Conservation (phyloP, 2,797 vertebrate genomes). For the Gymnoscopelus microlampas region DNA sequence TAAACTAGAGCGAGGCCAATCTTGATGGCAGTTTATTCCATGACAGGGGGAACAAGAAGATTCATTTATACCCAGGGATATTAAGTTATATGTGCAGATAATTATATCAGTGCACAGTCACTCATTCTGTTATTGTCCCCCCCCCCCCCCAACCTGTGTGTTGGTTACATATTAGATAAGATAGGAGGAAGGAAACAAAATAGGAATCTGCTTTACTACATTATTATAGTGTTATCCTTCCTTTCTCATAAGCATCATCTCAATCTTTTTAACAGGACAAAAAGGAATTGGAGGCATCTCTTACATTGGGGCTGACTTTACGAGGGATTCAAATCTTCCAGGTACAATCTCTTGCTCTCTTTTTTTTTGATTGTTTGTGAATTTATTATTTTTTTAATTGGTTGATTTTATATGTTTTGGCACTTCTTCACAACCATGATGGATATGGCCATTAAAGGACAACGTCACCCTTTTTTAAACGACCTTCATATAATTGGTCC, state of each 20-base stretch:
- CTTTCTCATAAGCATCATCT: not conserved
- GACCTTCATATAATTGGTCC: too few relatives aligned
- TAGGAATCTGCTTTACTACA: too few relatives aligned
- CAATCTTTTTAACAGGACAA: constrained; percentile 86
- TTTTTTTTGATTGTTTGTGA: not conserved
- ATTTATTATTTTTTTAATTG: not conserved
- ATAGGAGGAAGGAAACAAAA: too few relatives aligned
- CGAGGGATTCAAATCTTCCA: constrained; percentile 98
- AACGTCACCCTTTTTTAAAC: too few relatives aligned
- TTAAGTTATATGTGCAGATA: constrained; percentile 3
- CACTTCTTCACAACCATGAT: not conserved
- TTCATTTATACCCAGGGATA: not conserved
- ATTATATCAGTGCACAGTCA: too few relatives aligned
- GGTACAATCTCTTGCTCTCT: constrained; percentile 69
- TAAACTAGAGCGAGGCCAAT: not conserved
- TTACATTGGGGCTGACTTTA: constrained; percentile 92
- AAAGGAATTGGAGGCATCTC: constrained; percentile 93
- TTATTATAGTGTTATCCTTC: not conserved
- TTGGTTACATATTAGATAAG: too few relatives aligned
- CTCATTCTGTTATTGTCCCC: too few relatives aligned
- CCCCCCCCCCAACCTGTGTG: too few relatives aligned
- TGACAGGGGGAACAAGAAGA: not conserved
- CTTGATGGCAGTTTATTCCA: too few relatives aligned
- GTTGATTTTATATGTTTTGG: not conserved
- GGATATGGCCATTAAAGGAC: too few relatives aligned